Conservation (phyloP, 2,797 vertebrate species). For the Tangara arthus region DNA sequence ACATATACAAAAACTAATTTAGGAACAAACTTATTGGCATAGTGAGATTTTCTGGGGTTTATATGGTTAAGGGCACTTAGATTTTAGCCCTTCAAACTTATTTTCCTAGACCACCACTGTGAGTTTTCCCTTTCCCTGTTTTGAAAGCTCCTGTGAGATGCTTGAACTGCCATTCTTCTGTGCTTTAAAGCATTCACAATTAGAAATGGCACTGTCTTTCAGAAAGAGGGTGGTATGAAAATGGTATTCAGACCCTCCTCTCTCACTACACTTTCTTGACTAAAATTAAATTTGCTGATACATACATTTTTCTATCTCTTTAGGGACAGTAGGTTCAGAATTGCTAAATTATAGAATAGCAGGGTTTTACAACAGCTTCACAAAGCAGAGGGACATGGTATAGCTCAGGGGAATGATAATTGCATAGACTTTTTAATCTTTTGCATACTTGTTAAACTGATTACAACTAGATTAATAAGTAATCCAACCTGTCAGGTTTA, state of each 20-base stretch:
- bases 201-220: not conserved
- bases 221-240: not conserved
- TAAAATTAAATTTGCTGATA: conserved; percentile 5
- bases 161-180: not conserved
- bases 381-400: not conserved
- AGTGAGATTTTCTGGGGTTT: not conserved
- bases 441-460: not conserved
- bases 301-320: not conserved
- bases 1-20: not conserved
- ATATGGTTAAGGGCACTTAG: not conserved
- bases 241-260: not conserved
- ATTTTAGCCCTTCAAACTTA: not conserved
- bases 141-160: not conserved
- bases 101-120: not conserved
- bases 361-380: not conserved
- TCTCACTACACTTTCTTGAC: not conserved
- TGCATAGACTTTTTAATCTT: not conserved
- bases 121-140: not conserved
- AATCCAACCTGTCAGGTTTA: not conserved
- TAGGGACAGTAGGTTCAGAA: not conserved
- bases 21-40: not conserved
- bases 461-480: not conserved
- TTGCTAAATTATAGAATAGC: not conserved
- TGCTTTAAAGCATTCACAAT: not conserved
- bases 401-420: not conserved